These are phyloP conservation scores for Drosophila littoralis DNA, from an alignment of 1,140 invertebrate species.

Conservation along the genomic window DNA sequence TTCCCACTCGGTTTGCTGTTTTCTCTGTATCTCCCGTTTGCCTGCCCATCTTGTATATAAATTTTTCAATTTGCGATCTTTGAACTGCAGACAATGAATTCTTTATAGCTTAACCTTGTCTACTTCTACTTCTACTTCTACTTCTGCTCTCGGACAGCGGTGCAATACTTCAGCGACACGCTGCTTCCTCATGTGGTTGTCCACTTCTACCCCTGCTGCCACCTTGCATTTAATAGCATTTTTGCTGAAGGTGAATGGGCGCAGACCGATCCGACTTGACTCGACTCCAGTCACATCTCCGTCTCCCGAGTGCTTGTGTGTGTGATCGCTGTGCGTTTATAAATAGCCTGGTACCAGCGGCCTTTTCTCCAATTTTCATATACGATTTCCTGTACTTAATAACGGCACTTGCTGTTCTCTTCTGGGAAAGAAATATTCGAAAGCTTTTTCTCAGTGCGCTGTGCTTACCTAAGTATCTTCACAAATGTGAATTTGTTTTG, in stretches of 20 bases:
- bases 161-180: slow-evolving; percentile 4
- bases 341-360: slow-evolving; percentile 24
- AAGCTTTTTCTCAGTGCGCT: slow-evolving; percentile 10
- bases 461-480: slow-evolving; percentile 19
- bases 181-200: slow-evolving; percentile 28
- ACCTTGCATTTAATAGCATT: slow-evolving; percentile 17
- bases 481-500: slow-evolving; percentile 24
- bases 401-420: slow-evolving; percentile 47
- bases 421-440: slow-evolving; percentile 25
- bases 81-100: slow-evolving; percentile 78
- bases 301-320: neutral
- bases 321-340: slow-evolving; percentile 39
- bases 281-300: slow-evolving; percentile 20
- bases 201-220: neutral
- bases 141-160: slow-evolving; percentile 13
- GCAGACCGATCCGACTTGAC: slow-evolving; percentile 7
- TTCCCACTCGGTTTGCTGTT: slow-evolving; percentile 47
- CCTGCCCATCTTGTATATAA: slow-evolving; percentile 46
- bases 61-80: slow-evolving; percentile 83
- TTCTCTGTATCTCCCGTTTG: neutral
- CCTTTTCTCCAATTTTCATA: slow-evolving; percentile 38
- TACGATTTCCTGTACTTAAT: slow-evolving; percentile 57
- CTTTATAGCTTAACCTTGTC: slow-evolving; percentile 80
- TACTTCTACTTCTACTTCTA: slow-evolving; percentile 34
- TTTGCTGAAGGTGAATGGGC: slow-evolving; percentile 31